Base-by-base conservation (phyloP, 2,113 vertebrate genomes). In the Prochilodus magdalenae region DNA sequence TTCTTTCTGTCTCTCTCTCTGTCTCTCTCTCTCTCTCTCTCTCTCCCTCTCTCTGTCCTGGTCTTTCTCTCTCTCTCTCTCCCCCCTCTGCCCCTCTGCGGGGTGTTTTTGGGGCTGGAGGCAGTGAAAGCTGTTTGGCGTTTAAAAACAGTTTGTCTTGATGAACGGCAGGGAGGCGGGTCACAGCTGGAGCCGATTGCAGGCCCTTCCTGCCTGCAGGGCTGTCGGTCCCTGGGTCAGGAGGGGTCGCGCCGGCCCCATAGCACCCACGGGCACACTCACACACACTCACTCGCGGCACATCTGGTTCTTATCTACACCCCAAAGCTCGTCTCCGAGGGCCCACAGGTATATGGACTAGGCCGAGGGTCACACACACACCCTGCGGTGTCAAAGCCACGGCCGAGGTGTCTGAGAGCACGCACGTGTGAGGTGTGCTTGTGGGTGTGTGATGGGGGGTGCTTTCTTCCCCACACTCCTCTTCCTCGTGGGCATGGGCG, bases 71-170 rank as follows among this genome's bases (percentile, higher is more conserved):
- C 59, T 86, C 91, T 89, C 89, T 90, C 87, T 87, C 86, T 85
- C 85, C 84, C 73, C 87, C 81, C 77, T 87, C 82, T 70, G 84
- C 90, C 87, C 86, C 82, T 83, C 74, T 82, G 83, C 55, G 57
- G 77, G 67, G 83, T 79, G 82, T 90, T 90, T 81, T 88, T 87
- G 66, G 60, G 13, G 73, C 33, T 72, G 66, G 55, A 73, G 73
- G 75, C 88, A 91, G 91, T 89, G 89, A 93, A 94, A 93, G 90
- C 90, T 90, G 92, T 89, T 89, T 89, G 87, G 89, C 86, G 88
- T 93, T 93, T 92, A 90, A 92, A 93, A 94, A 92, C 92, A 93
- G 89, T 94, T 93, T 93, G 91, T 94, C 90, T 93, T 93, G 93
- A 93, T 93, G 90, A 94, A 89, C 86, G 73, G 77, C 73, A 84